Evolutionary conservation across 2,888 invertebrate genomes (phyloP).

Genomic region (Aquatica leii): DNA sequence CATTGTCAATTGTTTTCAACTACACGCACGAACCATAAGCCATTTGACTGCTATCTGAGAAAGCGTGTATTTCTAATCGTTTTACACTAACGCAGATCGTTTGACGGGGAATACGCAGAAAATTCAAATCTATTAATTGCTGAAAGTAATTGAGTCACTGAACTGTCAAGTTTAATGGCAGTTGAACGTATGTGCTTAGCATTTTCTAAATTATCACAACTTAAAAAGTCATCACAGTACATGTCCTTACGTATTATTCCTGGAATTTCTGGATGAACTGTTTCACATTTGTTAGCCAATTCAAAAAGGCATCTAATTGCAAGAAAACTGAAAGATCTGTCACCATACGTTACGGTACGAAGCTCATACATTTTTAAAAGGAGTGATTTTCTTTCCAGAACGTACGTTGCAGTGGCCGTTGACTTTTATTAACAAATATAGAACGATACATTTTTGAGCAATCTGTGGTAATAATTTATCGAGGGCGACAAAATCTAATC

Average conservation of each 20-base stretch:
- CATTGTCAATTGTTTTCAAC: too few species aligned
- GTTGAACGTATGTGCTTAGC: slow-evolving; percentile 36
- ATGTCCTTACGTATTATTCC: slow-evolving; percentile 38
- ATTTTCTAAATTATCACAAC: slow-evolving; percentile 34
- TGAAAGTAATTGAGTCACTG: too few species aligned
- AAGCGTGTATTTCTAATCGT: too few species aligned
- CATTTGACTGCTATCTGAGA: too few species aligned
- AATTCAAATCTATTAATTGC: too few species aligned
- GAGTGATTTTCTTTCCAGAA: slow-evolving; percentile 48
- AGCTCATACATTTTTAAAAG: not conserved
- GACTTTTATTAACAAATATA: slow-evolving; percentile 41
- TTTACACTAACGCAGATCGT: too few species aligned
- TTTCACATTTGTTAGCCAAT: slow-evolving; percentile 40
- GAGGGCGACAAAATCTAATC: slow-evolving; percentile 45
- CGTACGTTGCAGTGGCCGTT: slow-evolving; percentile 50
- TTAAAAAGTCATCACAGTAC: too few species aligned
- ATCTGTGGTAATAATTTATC: slow-evolving; percentile 50
- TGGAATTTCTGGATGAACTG: slow-evolving; percentile 28
- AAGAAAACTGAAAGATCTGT: slow-evolving; percentile 47
- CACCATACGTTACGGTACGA: slow-evolving; percentile 52
- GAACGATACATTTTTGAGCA: slow-evolving; percentile 55
- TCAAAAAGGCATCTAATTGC: slow-evolving; percentile 45
- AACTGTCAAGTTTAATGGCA: too few species aligned
- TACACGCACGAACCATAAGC: too few species aligned
- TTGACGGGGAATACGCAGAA: too few species aligned